These are phyloP conservation scores for Heterocephalus glaber DNA, from an alignment of 2,113 vertebrate genomes.

Conservation along the genomic window DNA sequence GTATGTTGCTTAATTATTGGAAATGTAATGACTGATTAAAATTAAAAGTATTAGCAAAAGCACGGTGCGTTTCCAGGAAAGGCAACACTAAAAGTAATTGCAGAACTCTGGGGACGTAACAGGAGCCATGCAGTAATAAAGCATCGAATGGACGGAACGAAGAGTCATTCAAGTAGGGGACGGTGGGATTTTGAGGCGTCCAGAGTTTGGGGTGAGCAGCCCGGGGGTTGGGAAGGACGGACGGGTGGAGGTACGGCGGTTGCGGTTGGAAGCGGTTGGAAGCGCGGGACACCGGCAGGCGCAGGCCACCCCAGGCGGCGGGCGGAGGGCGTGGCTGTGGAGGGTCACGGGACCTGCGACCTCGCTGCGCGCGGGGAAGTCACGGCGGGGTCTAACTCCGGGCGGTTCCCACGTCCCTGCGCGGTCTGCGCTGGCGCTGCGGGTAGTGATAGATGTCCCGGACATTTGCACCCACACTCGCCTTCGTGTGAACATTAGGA, in stretches of 20 bases:
- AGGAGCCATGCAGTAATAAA: not conserved
- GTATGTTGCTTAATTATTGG: not conserved
- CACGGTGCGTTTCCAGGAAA: not conserved
- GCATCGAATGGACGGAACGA: not conserved
- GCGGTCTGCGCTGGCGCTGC: not conserved
- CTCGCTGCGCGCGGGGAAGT: too few species aligned
- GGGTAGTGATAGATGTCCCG: not conserved
- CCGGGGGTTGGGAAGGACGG: rapidly evolving
- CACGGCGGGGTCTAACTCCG: too few species aligned
- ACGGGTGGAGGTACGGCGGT: too few species aligned
- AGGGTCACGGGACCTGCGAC: too few species aligned
- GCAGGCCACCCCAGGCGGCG: too few species aligned
- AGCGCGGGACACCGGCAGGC: too few species aligned
- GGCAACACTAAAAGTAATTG: not conserved
- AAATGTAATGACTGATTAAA: not conserved
- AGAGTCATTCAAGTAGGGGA: not conserved
- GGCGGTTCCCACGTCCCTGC: not conserved
- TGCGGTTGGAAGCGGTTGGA: too few species aligned
- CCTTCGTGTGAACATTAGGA: not conserved
- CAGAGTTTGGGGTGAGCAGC: not conserved
- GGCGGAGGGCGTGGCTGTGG: too few species aligned
- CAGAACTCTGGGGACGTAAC: not conserved
- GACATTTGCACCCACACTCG: too few species aligned
- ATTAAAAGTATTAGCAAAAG: not conserved
- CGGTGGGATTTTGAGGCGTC: not conserved